Evolutionary conservation across 64 coral and sea anemone genomes (phyloP), one percentile per base, ranked within the genome.

Genomic region (Anthopleura sola): DNA sequence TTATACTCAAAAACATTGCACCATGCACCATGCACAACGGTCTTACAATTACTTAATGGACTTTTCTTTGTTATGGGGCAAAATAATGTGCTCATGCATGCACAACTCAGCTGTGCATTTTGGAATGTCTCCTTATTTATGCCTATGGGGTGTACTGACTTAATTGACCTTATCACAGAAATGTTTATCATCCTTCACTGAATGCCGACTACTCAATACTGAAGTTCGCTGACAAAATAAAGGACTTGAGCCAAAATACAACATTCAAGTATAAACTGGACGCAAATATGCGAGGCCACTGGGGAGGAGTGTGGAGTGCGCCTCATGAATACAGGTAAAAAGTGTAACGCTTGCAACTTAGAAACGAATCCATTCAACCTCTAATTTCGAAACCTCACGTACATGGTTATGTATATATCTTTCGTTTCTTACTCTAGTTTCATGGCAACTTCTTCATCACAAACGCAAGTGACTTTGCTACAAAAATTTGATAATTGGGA

Each of bases 251-350:
- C 55, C 90, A 91, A 18, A 91, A 85, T 55, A 84, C 37, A 0
- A 88, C 93, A 0, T 95, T 95, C 34, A 84, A 95, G 64, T 95
- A 95, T 82, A 95, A 91, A 60, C 28, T 95, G 15, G 93, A 95
- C 58, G 93, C 93, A 34, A 40, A 80, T 31, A 46, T 34, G 21
- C 84, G 93, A 23, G 85, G 89, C 48, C 93, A 87, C 24, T 94
- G 93, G 93, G 92, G 93, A 83, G 93, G 89, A 17, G 77, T 95
- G 29, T 95, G 85, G 81, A 53, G 38, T 20, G 93, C 93, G 69
- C 93, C 93, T 1, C 81, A 11, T 2, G 57, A 78, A 1, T 95
- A 95, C 36, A 95, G 93, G 93, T 95, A 60, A 40, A n/a, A n/a
- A n/a, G n/a, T n/a, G n/a, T n/a, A n/a, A n/a, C n/a, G n/a, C n/a